Evolutionary conservation across 2,888 invertebrate species (phyloP).

Genomic region (Helobdella robusta): DNA sequence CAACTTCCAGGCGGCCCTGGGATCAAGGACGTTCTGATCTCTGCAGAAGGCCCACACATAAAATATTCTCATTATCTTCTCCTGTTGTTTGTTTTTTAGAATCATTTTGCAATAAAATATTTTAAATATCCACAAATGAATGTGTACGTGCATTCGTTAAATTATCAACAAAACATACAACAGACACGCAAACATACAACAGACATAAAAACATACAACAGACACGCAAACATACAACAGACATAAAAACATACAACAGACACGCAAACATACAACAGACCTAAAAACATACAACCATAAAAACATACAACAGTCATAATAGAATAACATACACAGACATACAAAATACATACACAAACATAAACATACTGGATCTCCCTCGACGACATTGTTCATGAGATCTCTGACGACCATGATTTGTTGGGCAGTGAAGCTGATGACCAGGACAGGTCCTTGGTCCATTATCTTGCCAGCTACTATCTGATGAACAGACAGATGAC

Average conservation of each 20-base stretch:
- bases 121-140: background rate
- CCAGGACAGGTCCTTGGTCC: conserved; percentile 95
- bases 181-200: background rate
- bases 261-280: too few relatives aligned
- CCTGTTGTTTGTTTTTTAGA: conserved; percentile 47
- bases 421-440: conserved; percentile 89
- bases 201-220: too few relatives aligned
- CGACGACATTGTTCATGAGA: conserved; percentile 69
- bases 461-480: conserved; percentile 93
- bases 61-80: conserved; percentile 84
- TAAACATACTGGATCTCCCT: conserved; percentile 69
- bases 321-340: background rate
- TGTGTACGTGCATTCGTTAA: background rate
- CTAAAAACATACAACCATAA: too few relatives aligned
- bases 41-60: conserved; percentile 97
- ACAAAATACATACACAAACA: background rate
- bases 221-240: too few relatives aligned
- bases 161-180: background rate
- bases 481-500: conserved; percentile 39
- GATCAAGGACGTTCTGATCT: conserved; percentile 83
- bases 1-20: conserved; percentile 88
- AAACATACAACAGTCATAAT: too few relatives aligned
- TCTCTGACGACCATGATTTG: conserved; percentile 90
- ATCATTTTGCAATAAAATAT: background rate
- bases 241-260: too few relatives aligned